These are phyloP conservation scores for Stichopus chloronotus DNA, from an alignment of 35 echinoderm and acorn worm species.

Conservation along the genomic window DNA sequence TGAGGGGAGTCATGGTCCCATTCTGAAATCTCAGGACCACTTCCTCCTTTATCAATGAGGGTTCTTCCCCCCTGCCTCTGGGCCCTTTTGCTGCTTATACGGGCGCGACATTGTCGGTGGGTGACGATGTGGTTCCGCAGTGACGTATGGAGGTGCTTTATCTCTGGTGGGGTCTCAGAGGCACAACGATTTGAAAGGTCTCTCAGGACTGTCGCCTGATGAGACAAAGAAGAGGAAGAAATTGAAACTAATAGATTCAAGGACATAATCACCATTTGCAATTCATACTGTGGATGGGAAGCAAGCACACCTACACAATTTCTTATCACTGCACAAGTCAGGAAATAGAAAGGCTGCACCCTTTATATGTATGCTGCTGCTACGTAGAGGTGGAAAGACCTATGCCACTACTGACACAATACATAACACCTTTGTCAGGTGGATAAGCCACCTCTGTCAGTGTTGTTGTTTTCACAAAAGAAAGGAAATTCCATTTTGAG, in stretches of 20 bases:
- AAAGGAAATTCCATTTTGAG: too few species aligned
- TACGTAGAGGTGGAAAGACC: too few species aligned
- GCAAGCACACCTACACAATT: neutral
- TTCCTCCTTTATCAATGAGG: neutral
- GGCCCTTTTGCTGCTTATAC: neutral
- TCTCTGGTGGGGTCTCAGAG: neutral
- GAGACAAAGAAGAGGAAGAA: neutral
- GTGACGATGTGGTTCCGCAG: neutral
- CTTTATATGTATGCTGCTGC: too few species aligned
- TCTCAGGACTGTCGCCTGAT: constrained; percentile 2
- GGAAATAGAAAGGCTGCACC: neutral
- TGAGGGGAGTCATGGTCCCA: neutral
- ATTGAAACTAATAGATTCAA: neutral
- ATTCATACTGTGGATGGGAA: neutral
- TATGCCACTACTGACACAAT: too few species aligned
- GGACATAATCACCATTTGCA: too few species aligned
- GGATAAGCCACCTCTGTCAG: too few species aligned
- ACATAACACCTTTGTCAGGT: too few species aligned
- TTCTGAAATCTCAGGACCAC: neutral
- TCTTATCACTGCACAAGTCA: neutral
- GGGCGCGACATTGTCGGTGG: neutral
- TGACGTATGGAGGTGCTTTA: neutral
- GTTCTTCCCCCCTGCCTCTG: neutral
- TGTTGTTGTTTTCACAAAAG: too few species aligned
- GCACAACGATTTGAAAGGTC: constrained; percentile 2